A percentile compares a stretch with the other conserved stretches of the same genome.
These are phyloP conservation scores for Neoascia interrupta DNA, from an alignment of 2,888 invertebrate genomes.

Conservation along the genomic window DNA sequence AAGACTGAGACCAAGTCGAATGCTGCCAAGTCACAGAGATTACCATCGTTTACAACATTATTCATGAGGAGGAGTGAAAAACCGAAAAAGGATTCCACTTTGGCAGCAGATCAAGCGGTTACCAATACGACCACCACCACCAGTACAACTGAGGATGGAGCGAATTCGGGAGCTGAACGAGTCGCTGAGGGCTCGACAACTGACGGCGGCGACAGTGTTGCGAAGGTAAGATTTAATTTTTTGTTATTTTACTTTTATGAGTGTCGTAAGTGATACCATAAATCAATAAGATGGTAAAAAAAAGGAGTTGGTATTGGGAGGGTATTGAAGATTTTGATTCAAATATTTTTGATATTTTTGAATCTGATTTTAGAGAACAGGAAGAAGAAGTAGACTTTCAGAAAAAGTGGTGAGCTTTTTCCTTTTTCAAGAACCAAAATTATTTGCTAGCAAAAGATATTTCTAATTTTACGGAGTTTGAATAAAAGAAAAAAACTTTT, in stretches of 20 bases:
- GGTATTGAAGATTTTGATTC: no score
- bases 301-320: no score
- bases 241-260: background rate
- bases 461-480: no score
- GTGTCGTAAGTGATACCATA: background rate
- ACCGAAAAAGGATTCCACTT: constrained; percentile 63
- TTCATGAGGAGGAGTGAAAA: constrained; percentile 77
- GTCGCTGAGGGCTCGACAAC: constrained; percentile 63
- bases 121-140: constrained; percentile 21
- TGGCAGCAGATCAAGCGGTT: constrained; percentile 67
- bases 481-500: no score
- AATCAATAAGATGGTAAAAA: background rate
- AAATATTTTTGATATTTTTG: no score
- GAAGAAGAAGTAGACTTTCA: no score
- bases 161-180: constrained; percentile 71
- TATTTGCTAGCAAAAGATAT: no score
- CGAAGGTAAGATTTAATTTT: constrained; percentile 74
- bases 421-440: no score
- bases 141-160: constrained; percentile 66
- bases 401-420: no score
- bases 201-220: constrained; percentile 77
- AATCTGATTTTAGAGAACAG: no score
- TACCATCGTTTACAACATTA: constrained; percentile 77
- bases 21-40: constrained; percentile 73
- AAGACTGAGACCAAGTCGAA: constrained; percentile 77